Evolutionary conservation across 2,888 invertebrate species (phyloP).

Genomic region (Prosapia bicincta): DNA sequence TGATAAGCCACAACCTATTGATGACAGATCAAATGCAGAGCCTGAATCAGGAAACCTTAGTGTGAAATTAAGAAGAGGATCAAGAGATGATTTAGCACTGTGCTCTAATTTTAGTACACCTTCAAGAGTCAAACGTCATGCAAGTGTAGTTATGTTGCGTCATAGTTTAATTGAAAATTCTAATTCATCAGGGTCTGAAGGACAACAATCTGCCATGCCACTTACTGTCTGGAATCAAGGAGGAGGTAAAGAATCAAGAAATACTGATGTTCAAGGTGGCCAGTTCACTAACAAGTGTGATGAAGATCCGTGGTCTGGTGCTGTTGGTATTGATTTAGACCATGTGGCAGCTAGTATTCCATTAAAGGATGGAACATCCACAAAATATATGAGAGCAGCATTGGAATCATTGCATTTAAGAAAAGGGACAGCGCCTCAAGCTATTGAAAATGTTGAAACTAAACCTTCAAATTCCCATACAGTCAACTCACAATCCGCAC

Average conservation of each 20-base stretch:
- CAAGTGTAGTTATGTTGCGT: conserved; percentile 37
- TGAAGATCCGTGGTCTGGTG: conserved; percentile 34
- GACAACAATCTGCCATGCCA: background rate
- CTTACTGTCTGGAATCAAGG: conserved; percentile 31
- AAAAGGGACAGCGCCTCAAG: conserved; percentile 19
- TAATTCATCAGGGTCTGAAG: background rate
- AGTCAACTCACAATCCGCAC: background rate
- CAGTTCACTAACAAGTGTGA: conserved; percentile 4
- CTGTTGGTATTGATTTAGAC: conserved; percentile 41
- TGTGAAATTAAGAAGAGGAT: conserved; percentile 31
- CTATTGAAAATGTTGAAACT: background rate
- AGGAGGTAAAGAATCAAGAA: background rate
- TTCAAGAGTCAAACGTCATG: conserved; percentile 37
- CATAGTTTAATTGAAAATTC: conserved; percentile 35
- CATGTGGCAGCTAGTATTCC: conserved; percentile 40
- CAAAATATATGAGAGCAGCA: conserved; percentile 36
- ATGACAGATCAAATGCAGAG: background rate
- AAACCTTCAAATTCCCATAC: background rate
- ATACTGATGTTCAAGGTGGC: background rate
- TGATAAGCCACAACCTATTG: background rate
- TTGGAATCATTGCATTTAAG: conserved; percentile 37
- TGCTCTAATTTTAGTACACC: conserved; percentile 33
- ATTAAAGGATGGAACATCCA: conserved; percentile 34
- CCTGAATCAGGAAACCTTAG: background rate
- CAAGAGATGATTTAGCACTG: conserved; percentile 38